Evolutionary conservation across 1,140 invertebrate species (phyloP), one percentile per base, ranked within the genome.

Genomic region (Drosophila ambigua): DNA sequence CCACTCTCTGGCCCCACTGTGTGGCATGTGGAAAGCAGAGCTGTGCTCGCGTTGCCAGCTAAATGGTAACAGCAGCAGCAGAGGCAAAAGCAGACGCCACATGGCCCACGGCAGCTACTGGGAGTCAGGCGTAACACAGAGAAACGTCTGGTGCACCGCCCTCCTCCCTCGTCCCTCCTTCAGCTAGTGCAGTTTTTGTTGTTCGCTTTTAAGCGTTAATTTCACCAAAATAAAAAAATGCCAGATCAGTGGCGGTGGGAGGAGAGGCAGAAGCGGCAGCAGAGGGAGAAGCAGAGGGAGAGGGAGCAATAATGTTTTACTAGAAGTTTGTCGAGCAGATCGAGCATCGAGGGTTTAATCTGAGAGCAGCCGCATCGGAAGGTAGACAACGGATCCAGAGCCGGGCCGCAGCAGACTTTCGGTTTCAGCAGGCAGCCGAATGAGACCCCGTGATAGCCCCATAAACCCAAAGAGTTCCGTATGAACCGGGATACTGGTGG

Each of bases 121-220:
- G 24, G 69, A 73, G 48, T 68, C 75, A 82, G 80, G 81, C 77
- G 81, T 80, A 85, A 87, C 81, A 45, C 39, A 71, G 82, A 84
- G 81, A 80, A 85, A 84, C 48, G 35, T 53, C 39, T 39, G 35
- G 35, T 35, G 31, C 31, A 11, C 8, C 8, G 31, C 31, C 31
- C 31, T 3, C 28, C n/a, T n/a, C n/a, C n/a, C n/a, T 35, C 31
- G 2, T 4, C 31, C 31, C 31, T 39, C 31, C 28, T 28, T 11
- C 39, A 43, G 41, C 45, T 24, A 24, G 41, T 39, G 28, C 53
- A 45, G 35, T 68, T 73, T 57, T 65, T 58, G 20, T 20, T 20
- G 20, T 50, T 64, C 49, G 62, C 72, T 78, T 26, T 71, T 79
- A 62, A 50, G 58, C 72, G 65, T 75, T 83, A 83, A 83, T 85